Base-by-base conservation (phyloP, 2,888 invertebrate genomes). In the Dioctria linearis region DNA sequence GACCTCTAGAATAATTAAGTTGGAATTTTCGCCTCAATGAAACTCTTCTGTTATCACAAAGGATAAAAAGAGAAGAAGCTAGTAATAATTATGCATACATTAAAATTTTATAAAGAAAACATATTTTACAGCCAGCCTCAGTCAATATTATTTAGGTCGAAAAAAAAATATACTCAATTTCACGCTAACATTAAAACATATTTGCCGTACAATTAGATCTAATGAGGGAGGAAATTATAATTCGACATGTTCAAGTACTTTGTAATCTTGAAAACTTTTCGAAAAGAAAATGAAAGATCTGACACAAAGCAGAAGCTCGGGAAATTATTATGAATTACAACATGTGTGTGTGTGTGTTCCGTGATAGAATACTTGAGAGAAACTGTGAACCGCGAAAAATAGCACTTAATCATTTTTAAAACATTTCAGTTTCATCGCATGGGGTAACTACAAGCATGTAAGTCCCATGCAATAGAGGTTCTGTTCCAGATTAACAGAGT, bases 211-310 rank as follows among this genome's bases (percentile, higher is more conserved):
- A 46, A 46, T 46, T 46, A 46, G 5, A 46, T 6, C 8, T 46
- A 5, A 46, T 46, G 2, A 46, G 5, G 46, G 5, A 46, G 8
- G 8, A 6, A 46, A 5, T 6, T 46, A 46, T 46, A 46, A 8
- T 46, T 67, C 25, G 67, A 67, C 67, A 46, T 46, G 43, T 67
- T 67, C 67, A 67, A 67, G 67, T 46, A 25, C 46, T 67, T 25
- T 67, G 43, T 67, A 67, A 67, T 67, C 46, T 67, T 66, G 13
- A 13, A 40, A 66, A 66, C 40, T 42, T 40, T 66, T 66, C 40
- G 66, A 66, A 66, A 42, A 67, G 43, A 25, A 71, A 54, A 39
- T 39, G 46, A 71, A 54, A 40, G 49, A 71, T 71, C 54, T 40
- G 25, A 57, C 57, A n/a, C 5, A 2, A 57, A 13, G 11, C 11